These are phyloP conservation scores for Teleiodes luculella DNA, from an alignment of 2,888 invertebrate genomes.

Conservation along the genomic window DNA sequence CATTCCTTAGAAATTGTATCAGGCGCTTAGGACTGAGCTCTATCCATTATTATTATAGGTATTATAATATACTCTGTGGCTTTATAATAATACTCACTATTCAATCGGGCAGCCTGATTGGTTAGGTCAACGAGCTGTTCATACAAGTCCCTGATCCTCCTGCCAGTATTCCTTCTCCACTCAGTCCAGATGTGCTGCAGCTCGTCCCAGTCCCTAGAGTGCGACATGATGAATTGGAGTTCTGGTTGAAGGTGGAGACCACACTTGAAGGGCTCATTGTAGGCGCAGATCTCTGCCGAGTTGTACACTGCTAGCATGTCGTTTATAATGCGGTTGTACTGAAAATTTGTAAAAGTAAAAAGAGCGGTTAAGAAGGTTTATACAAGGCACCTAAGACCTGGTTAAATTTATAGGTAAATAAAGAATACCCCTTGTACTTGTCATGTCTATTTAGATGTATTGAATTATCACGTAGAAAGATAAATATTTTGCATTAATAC, in stretches of 20 bases:
- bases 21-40: background rate
- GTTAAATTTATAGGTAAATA: no score
- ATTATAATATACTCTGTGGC: no score
- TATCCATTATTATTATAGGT: no score
- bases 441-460: no score
- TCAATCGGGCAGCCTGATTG: conserved; percentile 87
- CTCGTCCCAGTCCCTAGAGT: conserved; percentile 90
- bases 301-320: conserved; percentile 94
- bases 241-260: conserved; percentile 90
- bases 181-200: conserved; percentile 93
- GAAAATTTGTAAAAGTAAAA: no score
- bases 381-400: no score
- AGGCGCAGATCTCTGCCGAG: conserved; percentile 89
- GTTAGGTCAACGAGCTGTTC: conserved; percentile 88
- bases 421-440: no score
- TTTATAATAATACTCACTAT: conserved; percentile 83
- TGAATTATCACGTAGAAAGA: no score
- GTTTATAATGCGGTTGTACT: conserved; percentile 93
- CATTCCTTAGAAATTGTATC: background rate
- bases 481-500: no score
- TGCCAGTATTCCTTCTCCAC: conserved; percentile 92
- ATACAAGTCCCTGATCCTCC: conserved; percentile 87
- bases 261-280: conserved; percentile 90
- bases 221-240: conserved; percentile 86
- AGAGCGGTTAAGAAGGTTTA: no score